Evolutionary conservation across 2,888 invertebrate genomes (phyloP).

Genomic region (Byasa hedistus): DNA sequence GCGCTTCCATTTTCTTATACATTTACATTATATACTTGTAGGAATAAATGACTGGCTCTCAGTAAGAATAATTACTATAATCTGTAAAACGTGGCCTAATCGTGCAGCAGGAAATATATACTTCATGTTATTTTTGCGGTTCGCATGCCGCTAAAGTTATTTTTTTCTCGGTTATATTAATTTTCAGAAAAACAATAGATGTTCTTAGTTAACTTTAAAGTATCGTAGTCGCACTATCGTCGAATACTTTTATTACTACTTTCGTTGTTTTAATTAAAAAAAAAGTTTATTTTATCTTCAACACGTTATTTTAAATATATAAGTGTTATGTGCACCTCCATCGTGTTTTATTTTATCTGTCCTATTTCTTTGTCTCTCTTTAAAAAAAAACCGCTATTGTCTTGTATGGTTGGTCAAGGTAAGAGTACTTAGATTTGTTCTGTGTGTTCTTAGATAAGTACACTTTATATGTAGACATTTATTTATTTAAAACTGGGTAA

Average conservation of each 20-base stretch:
- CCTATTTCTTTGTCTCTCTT: no score
- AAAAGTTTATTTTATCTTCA: slow-evolving; percentile 76
- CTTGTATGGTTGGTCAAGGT: no score
- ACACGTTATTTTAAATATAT: slow-evolving; percentile 76
- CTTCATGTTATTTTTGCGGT: not conserved
- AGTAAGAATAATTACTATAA: slow-evolving; percentile 32
- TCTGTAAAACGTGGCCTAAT: slow-evolving; percentile 29
- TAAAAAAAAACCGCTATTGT: no score
- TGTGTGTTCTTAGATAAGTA: no score
- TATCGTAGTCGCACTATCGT: slow-evolving; percentile 40
- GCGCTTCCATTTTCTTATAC: slow-evolving; percentile 23
- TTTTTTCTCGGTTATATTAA: no score
- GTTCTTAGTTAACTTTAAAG: no score
- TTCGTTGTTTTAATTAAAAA: slow-evolving; percentile 78
- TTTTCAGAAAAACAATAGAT: no score
- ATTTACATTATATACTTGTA: slow-evolving; percentile 39
- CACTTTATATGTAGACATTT: no score
- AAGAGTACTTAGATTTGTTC: no score
- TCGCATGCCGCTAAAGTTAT: no score
- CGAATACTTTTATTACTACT: slow-evolving; percentile 49
- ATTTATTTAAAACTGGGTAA: no score
- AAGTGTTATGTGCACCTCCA: slow-evolving; percentile 73
- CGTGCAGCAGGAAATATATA: slow-evolving; percentile 7
- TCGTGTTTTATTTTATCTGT: slow-evolving; percentile 44
- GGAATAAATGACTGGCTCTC: slow-evolving; percentile 59